Evolutionary conservation across 2,888 invertebrate species (phyloP), one percentile per base, ranked within the genome.

Genomic region (Galeruca laticollis): DNA sequence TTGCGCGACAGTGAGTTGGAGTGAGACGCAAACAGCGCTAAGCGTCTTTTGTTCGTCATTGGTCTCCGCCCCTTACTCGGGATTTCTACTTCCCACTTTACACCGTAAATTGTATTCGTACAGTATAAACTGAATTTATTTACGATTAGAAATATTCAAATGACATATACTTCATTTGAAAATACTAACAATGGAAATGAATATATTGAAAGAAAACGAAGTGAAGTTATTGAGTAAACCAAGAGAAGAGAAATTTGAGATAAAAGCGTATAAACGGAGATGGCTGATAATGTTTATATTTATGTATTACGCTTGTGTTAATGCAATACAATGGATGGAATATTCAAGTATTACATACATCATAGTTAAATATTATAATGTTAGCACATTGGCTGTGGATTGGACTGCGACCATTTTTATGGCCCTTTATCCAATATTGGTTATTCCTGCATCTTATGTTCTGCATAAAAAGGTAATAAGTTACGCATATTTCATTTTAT

Each of bases 401-500:
- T 97, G 97, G 97, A 95, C 98, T 21, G 96, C 97, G 51, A 95
- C 98, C 94, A 90, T 98, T 80, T 98, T 93, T 87, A 98, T 98
- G 98, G 90, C 96, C 74, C 89, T 92, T 2, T 99, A 99, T 86
- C 96, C 98, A 78, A 94, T 97, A 4, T 90, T 98, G 75, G 95
- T 99, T 80, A 94, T 99, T 81, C 99, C 98, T 0, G 97, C 94
- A 21, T 96, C 96, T 81, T 98, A 94, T 91, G 89, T 98, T 64
- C 89, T 99, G 78, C 96, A 98, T 83, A 94, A 92, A 88, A 92
- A 91, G 87, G 98, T 95, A 85, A 91, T 51, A 18, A 5, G 26
- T 5, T 26, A 6, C 26, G 26, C 26, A 26, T 26, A 6, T n/a
- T n/a, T n/a, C n/a, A n/a, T n/a, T n/a, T n/a, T n/a, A n/a, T n/a